Conservation (phyloP, 2,888 invertebrate species). For the Diarsia mendica region DNA sequence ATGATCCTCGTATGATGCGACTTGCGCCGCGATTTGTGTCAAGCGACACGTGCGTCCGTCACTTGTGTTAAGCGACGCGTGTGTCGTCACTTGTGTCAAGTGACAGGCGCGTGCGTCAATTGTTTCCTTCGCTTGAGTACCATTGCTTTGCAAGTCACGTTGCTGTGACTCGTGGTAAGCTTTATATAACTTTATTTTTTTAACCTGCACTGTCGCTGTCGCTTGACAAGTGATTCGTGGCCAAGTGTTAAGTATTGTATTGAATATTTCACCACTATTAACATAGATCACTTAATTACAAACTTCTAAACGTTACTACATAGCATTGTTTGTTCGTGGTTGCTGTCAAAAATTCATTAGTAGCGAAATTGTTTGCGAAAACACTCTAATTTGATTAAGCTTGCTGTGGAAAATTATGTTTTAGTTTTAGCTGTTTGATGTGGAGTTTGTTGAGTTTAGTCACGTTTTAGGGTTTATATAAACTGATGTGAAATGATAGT, state of each 20-base stretch:
- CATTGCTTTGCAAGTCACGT: background rate
- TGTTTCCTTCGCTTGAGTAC: background rate
- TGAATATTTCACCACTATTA: constrained; percentile 35
- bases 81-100: background rate
- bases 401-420: constrained; percentile 10
- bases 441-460: background rate
- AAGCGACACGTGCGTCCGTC: background rate
- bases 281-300: constrained; percentile 46
- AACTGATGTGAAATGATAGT: background rate
- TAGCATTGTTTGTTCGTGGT: constrained; percentile 27
- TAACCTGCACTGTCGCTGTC: background rate
- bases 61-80: background rate
- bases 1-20: background rate
- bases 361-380: constrained; percentile 49
- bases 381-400: constrained; percentile 34
- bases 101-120: background rate
- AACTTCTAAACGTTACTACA: constrained; percentile 11
- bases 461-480: background rate
- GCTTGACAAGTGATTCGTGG: background rate
- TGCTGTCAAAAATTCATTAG: constrained; percentile 55
- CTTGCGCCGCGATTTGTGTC: background rate
- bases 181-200: background rate
- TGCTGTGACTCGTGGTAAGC: background rate
- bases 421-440: constrained; percentile 15
- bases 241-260: constrained; percentile 2